Base-by-base conservation (phyloP, 2,797 vertebrate genomes). In the Heterohyrax brucei region DNA sequence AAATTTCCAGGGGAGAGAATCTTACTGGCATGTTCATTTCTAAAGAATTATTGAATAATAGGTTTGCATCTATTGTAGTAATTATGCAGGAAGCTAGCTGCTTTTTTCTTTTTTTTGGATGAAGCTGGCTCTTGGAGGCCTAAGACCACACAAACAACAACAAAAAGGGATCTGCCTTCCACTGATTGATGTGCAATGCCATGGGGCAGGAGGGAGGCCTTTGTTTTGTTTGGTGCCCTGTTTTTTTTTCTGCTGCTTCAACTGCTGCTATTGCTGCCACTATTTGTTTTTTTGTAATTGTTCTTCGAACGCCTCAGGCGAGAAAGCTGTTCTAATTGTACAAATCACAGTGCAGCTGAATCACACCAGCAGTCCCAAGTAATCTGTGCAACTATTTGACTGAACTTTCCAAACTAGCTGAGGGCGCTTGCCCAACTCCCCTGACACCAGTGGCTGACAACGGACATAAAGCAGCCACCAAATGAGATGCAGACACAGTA, bases 201-300 rank as follows among this genome's bases (percentile, higher is more conserved):
- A 22, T 4, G 28, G 9, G 53, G 70, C n/a, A 85, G 68, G 96
- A 50, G 21, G 62, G 59, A n/a, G 89, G 77, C 46, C 75, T 92
- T 80, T 89, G 80, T 93, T 72, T 75, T 39, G 33, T 33, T 76
- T 3, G 30, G 10, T 53, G 62, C 79, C 59, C 89, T 73, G 86
- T 18, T 33, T 64, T 56, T 21, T 50, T n/a, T 53, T 13, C 1
- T 95, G 85, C 30, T 97, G 77, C 93, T 79, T 4, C 0, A 13
- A 79, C 61, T 85, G 91, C 44, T 92, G 81, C 21, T 97, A 56
- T 94, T 79, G 70, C 33, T 46, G 75, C 76, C 92, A 86, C 92
- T 97, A 79, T 97, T 96, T 97, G 97, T 96, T 97, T 96, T 97
- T 98, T 94, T 96, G 82, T 97, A 96, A 97, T 96, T 97, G 96